A percentile compares a stretch with the other conserved stretches of the same genome.
phyloP scores from a whole-genome alignment of 2,113 vertebrate genomes.

The Nothocercus nigrocapillus region DNA sequence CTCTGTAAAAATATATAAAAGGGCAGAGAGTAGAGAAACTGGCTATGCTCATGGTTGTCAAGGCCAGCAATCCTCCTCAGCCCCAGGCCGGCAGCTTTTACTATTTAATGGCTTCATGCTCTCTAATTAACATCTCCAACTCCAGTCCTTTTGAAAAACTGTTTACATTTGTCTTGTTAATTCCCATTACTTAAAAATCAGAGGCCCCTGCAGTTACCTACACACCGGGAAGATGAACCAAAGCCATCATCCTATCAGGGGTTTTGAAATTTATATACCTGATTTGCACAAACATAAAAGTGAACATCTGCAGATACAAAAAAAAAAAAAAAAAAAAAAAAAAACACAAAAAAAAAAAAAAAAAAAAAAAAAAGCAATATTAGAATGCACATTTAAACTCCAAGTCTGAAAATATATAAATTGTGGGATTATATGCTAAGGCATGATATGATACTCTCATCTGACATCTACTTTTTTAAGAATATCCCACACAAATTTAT shows the following conservation, averaged over 20 bases:
- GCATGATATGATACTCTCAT: background rate
- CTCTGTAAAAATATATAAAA: conserved; percentile 22
- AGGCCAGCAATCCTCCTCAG: background rate
- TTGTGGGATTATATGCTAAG: background rate
- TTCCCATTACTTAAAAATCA: conserved; percentile 38
- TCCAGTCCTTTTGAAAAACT: conserved; percentile 64
- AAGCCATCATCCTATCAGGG: background rate
- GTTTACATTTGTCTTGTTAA: conserved; percentile 67
- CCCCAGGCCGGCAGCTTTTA: conserved; percentile 23
- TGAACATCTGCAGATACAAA: background rate
- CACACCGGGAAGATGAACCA: background rate
- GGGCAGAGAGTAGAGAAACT: background rate
- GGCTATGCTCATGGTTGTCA: background rate
- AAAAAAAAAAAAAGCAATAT: background rate
- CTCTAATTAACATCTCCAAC: conserved; percentile 62
- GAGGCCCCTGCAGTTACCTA: conserved; percentile 15
- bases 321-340: background rate
- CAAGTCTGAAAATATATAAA: background rate
- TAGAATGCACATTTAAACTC: background rate
- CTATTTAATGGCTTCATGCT: conserved; percentile 50
- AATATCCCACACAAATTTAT: background rate
- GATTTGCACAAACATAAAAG: background rate
- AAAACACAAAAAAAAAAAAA: background rate
- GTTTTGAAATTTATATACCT: background rate
- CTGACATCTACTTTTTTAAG: background rate